Conservation (phyloP, 2,797 vertebrate species). For the Neomorphus geoffroyi region DNA sequence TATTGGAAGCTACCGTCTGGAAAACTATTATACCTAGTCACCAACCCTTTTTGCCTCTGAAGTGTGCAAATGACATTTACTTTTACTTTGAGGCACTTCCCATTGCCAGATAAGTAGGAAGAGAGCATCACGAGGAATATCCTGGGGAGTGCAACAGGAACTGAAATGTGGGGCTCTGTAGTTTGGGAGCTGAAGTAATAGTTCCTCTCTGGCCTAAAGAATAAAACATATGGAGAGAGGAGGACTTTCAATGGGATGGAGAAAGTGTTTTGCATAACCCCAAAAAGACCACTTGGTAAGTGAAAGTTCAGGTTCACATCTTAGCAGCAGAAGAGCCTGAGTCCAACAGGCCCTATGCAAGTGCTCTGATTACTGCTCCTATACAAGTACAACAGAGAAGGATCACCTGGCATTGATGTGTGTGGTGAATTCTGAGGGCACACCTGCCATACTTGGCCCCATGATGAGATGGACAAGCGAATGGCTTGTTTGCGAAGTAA, state of each 20-base stretch:
- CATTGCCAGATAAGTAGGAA: not conserved
- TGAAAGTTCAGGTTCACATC: not conserved
- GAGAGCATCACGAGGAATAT: not conserved
- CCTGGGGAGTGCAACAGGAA: not conserved
- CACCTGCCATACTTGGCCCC: not conserved
- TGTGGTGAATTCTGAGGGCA: not conserved
- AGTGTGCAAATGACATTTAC: not conserved
- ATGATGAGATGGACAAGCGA: fast-evolving
- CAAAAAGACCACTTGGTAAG: not conserved
- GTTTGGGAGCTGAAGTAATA: not conserved
- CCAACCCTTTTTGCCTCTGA: not conserved
- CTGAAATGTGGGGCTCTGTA: not conserved
- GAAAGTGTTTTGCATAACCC: not conserved
- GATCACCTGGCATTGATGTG: not conserved
- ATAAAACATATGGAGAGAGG: not conserved
- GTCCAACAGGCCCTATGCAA: not conserved
- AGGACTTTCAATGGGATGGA: not conserved
- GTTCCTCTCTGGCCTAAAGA: not conserved
- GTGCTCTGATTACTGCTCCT: not conserved
- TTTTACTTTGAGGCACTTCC: not conserved
- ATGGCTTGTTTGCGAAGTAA: not conserved
- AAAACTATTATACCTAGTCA: not conserved
- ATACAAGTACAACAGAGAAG: not conserved
- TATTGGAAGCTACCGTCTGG: not conserved
- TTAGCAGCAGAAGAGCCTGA: not conserved